Base-by-base conservation (phyloP, 2,113 vertebrate genomes). In the Turdus rufiventris region DNA sequence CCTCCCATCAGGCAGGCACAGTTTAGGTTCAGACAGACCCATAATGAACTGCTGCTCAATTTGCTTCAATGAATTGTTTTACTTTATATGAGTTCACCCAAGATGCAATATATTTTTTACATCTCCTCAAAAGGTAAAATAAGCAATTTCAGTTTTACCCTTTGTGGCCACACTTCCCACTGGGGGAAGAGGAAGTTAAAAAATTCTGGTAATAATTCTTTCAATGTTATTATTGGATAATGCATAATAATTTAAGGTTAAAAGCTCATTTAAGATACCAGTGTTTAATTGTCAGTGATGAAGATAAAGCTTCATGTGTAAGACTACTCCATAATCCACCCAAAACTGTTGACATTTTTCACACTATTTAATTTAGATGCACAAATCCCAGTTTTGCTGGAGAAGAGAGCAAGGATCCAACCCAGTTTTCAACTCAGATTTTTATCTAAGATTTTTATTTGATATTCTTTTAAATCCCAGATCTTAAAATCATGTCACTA, bases 101-200 rank as follows among this genome's bases (percentile, higher is more conserved):
- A 58, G 74, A 58, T 48, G 77, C 17, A 71, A n/a, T 6, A 11
- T 26, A 42, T 21, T 74, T n/a, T n/a, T 90, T 66, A 20, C 14
- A 38, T 14, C 3, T 76, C 7, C 51, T 33, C 45, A 47, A 66
- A 56, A 81, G 10, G 9, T 34, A 85, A 87, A 65, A 2, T 5
- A 43, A 63, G 34, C 11, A 58, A 61, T 77, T 80, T 84, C 18
- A 57, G 14, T 47, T 60, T 63, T 83, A 76, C 3, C 5, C 7
- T 4, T 5, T 1, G 2, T 10, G 6, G 19, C 12, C 14, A 40
- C 7, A 11, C 5, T 75, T 79, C 24, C 13, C 2, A 2, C 4
- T 18, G 10, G 10, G 8, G 18, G 10, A 36, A 17, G 7, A 3
- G 8, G 10, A 50, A 67, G n/a, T 3, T 3, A n/a, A 20, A n/a